Evolutionary conservation across 2,888 invertebrate genomes (phyloP), one percentile per base, ranked within the genome.

Genomic region (Napeogenes inachia): DNA sequence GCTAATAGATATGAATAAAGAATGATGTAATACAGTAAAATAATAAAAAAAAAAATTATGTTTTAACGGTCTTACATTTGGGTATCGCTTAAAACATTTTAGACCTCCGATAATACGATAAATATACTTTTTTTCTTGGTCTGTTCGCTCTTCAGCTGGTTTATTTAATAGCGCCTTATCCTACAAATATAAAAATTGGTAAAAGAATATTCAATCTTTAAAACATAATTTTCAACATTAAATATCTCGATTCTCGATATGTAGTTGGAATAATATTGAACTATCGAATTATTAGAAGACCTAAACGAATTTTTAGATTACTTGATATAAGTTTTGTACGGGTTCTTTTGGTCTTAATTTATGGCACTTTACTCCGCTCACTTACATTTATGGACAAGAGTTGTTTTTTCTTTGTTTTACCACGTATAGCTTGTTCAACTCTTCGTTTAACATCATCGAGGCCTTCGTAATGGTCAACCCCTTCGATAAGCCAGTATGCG

Each of bases 141-240:
- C 89, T 0, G 92, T 92, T 57, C 94, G 84, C n/a, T 87, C 79
- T 60, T 80, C 74, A 2, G 89, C 89, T 2, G 86, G 86, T 68
- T 92, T 93, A 62, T 91, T 92, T 56, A 94, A 77, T 13, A 94
- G 79, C 0, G 91, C 81, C 85, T 94, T 94, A 71, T 94, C 93
- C 92, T 93, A 71, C 21, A 68, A 69, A 47, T 50, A 64, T 32
- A 59, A 45, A 57, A 46, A 10, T 42, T 42, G 8, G 10, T 42
- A 10, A 12, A 10, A 10, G 42, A 42, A 2, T 42, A 10, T 42
- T 6, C 3, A 10, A 42, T 2, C 10, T 12, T 10, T 10, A 8
- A 10, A 42, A 42, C 35, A 35, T 0, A 2, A 6, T 42, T 42
- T 6, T 10, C 10, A 42, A 42, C 42, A 38, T 3, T 10, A 42